phyloP scores from a whole-genome alignment of 2,113 vertebrate species.

The Clinocottus analis region DNA sequence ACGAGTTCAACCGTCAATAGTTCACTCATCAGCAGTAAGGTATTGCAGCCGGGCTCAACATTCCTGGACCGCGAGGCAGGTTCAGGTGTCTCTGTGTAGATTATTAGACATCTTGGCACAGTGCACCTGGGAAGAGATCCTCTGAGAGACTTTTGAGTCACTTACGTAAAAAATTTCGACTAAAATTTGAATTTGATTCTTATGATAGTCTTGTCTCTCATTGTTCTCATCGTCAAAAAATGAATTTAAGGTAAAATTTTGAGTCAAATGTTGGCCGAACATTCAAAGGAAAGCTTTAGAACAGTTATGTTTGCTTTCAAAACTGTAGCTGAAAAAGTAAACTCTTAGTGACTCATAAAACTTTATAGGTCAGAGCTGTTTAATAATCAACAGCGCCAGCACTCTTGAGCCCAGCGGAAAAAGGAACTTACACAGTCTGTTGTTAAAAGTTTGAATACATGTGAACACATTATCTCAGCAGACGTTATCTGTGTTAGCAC shows the following conservation, averaged over 20 bases:
- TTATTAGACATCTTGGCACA: conserved; percentile 8
- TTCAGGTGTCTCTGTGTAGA: conserved; percentile 46
- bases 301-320: conserved; percentile 5
- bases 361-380: conserved; percentile 52
- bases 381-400: conserved; percentile 49
- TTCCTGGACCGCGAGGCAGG: conserved; percentile 46
- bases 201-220: background rate
- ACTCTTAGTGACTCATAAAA: conserved; percentile 54
- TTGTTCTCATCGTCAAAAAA: background rate
- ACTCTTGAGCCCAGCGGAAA: conserved; percentile 10
- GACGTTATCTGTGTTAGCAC: conserved; percentile 50
- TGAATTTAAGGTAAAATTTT: background rate
- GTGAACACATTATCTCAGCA: conserved; percentile 41
- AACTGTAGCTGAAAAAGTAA: conserved; percentile 38
- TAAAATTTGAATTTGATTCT: background rate
- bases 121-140: conserved; percentile 6
- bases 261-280: background rate
- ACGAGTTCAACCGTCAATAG: conserved; percentile 10
- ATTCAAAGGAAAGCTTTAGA: background rate
- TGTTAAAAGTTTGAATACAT: conserved; percentile 60
- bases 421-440: conserved; percentile 37
- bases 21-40: conserved; percentile 37
- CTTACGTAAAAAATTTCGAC: background rate
- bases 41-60: conserved; percentile 54
- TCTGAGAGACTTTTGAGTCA: background rate